phyloP scores from a whole-genome alignment of 1,140 invertebrate genomes.

The Olivierus martensii region DNA sequence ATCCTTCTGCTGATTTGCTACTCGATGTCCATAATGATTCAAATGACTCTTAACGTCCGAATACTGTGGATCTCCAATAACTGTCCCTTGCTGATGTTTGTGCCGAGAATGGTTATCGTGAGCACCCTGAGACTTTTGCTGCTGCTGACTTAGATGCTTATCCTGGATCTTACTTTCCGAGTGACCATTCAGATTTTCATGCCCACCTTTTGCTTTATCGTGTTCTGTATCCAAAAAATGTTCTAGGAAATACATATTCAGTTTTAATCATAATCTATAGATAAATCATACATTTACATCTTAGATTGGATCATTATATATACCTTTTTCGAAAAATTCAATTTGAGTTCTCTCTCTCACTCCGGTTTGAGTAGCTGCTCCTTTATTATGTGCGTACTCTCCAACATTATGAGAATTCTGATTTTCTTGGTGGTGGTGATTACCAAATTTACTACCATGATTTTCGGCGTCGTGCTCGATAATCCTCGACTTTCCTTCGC shows the following conservation, averaged over 20 bases:
- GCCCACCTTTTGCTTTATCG: slow-evolving; percentile 12
- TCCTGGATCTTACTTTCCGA: slow-evolving; percentile 10
- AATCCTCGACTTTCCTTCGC: no score
- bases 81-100: neutral
- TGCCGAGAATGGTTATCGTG: neutral
- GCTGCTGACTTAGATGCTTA: slow-evolving; percentile 6
- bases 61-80: neutral
- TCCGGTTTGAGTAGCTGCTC: slow-evolving; percentile 7
- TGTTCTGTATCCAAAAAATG: slow-evolving; percentile 18
- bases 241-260: slow-evolving; percentile 4
- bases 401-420: slow-evolving; percentile 10
- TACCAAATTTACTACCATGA: slow-evolving; percentile 5
- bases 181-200: slow-evolving; percentile 7
- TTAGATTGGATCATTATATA: no score
- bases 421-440: slow-evolving; percentile 11
- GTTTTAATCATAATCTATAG: no score
- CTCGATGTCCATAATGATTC: neutral
- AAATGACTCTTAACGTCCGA: neutral
- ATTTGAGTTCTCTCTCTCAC: slow-evolving; percentile 11
- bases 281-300: no score
- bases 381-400: slow-evolving; percentile 7
- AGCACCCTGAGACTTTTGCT: slow-evolving; percentile 2
- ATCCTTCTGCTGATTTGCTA: neutral
- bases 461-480: slow-evolving; percentile 9
- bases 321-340: slow-evolving; percentile 15